Percentiles rank a stretch among this genome's conserved stretches.
Evolutionary conservation across 2,797 vertebrate genomes (phyloP).

Genomic region (Adrianichthys oophorus): DNA sequence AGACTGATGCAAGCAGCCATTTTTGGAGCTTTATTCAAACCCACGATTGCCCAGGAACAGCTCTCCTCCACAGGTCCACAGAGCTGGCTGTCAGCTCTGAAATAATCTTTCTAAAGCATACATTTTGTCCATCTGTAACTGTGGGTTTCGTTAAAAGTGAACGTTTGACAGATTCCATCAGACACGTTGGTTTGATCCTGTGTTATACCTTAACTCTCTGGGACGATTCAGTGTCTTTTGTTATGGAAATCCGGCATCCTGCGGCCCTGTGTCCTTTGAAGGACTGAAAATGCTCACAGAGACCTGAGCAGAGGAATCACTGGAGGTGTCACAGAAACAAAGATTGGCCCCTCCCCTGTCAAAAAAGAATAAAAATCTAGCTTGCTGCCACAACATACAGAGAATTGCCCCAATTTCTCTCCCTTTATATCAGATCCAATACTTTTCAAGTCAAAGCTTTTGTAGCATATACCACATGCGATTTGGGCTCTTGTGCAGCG

Average conservation of each 20-base stretch:
- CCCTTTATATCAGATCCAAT: constrained; percentile 61
- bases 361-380: constrained; percentile 29
- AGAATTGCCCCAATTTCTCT: constrained; percentile 72
- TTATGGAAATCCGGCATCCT: constrained; percentile 61
- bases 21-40: no score
- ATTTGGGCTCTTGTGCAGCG: constrained; percentile 69
- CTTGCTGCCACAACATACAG: constrained; percentile 60
- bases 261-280: constrained; percentile 61
- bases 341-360: constrained; percentile 46
- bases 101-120: constrained; percentile 16
- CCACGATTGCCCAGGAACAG: not conserved
- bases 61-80: constrained; percentile 10
- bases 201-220: constrained; percentile 34
- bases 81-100: constrained; percentile 11
- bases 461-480: constrained; percentile 66
- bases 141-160: constrained; percentile 18
- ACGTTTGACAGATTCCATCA: constrained; percentile 34
- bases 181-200: constrained; percentile 45
- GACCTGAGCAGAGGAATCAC: constrained; percentile 51
- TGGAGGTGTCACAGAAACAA: constrained; percentile 47
- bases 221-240: constrained; percentile 51
- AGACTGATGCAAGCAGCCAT: no score
- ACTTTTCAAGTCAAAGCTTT: constrained; percentile 62
- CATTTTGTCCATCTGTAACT: constrained; percentile 29
- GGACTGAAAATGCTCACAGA: constrained; percentile 50